These are phyloP conservation scores for Tolypeutes matacus DNA, from an alignment of 2,797 vertebrate species.

Conservation along the genomic window DNA sequence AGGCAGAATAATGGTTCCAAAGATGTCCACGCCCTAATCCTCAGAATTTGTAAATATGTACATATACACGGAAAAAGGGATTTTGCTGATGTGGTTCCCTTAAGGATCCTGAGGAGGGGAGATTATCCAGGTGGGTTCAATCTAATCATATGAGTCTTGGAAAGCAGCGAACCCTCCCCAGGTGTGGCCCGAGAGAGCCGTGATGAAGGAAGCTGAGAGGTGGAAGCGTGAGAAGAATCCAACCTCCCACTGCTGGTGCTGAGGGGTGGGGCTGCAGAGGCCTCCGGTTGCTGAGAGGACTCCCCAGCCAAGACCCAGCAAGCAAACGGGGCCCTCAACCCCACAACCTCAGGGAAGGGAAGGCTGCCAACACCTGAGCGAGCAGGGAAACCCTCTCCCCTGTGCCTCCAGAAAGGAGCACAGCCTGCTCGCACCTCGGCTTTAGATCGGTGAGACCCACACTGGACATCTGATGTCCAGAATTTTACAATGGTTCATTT, in stretches of 20 bases:
- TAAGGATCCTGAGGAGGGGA: neutral
- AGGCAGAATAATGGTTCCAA: neutral
- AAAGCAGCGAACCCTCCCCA: neutral
- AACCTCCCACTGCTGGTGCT: rapidly evolving
- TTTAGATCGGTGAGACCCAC: neutral
- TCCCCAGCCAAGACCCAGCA: neutral
- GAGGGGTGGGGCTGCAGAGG: neutral
- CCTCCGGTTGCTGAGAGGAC: neutral
- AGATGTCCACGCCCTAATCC: neutral
- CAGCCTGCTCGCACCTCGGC: neutral
- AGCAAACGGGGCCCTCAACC: neutral
- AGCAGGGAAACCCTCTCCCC: neutral
- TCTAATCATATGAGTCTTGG: neutral
- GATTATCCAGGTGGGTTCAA: neutral
- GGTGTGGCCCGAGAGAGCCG: neutral
- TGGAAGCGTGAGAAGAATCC: neutral
- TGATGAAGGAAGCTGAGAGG: neutral
- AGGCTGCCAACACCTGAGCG: neutral
- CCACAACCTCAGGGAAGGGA: neutral
- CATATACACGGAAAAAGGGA: neutral
- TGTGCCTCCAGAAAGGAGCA: neutral
- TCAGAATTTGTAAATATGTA: neutral
- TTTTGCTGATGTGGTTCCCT: neutral
- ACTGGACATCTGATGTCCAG: neutral
- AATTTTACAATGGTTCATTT: neutral